A percentile compares a stretch with the other conserved stretches of the same genome.
Evolutionary conservation across 1,140 invertebrate species (phyloP).

Genomic region (Anoplophora glabripennis): DNA sequence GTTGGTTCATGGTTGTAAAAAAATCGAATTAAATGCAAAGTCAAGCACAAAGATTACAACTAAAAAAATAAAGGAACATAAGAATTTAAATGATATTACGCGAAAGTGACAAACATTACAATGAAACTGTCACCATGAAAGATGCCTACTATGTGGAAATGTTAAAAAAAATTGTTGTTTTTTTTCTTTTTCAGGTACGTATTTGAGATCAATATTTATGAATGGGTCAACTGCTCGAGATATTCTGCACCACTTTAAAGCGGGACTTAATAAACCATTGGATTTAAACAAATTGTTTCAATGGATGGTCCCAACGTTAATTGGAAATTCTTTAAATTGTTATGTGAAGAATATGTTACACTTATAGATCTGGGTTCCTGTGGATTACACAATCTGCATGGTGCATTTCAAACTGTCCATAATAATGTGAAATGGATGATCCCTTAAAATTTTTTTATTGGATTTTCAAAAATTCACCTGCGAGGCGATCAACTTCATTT

Average conservation of each 20-base stretch:
- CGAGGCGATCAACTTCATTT: background rate
- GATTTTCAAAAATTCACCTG: background rate
- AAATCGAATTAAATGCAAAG: too few relatives aligned
- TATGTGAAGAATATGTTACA: background rate
- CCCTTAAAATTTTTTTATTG: background rate
- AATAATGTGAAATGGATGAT: background rate
- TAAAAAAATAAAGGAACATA: too few relatives aligned
- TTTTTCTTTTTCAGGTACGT: background rate
- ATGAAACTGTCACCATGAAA: too few relatives aligned
- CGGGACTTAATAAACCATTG: background rate
- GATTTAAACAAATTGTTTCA: slow-evolving; percentile 2
- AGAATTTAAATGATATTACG: too few relatives aligned
- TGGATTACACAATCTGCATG: slow-evolving; percentile 8
- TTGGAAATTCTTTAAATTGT: slow-evolving; percentile 3
- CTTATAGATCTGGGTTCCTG: slow-evolving; percentile 7
- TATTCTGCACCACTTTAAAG: background rate
- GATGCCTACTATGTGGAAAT: too few relatives aligned
- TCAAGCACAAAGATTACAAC: too few relatives aligned
- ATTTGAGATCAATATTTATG: slow-evolving; percentile 7
- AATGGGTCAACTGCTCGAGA: background rate
- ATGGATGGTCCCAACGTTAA: slow-evolving; percentile 11
- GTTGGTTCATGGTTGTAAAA: too few relatives aligned
- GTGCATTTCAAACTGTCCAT: background rate
- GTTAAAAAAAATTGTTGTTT: too few relatives aligned
- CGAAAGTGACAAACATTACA: too few relatives aligned